These are phyloP conservation scores for Cetonia aurata DNA, from an alignment of 2,888 invertebrate genomes.

Conservation along the genomic window DNA sequence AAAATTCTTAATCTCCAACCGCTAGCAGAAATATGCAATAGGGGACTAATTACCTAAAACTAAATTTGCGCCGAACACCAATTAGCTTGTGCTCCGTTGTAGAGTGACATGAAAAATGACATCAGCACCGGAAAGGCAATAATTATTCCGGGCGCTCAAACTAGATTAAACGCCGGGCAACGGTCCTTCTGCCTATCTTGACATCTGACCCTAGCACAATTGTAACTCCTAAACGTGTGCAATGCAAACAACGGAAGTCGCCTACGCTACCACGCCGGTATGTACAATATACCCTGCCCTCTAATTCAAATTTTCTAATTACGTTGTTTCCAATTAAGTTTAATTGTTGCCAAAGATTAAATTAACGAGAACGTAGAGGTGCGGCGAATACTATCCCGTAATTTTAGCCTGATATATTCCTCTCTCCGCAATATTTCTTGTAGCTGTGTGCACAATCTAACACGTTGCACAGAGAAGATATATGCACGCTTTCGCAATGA, in stretches of 20 bases:
- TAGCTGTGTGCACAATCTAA: too few relatives aligned
- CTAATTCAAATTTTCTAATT: constrained; percentile 37
- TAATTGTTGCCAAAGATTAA: constrained; percentile 28
- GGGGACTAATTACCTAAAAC: constrained; percentile 17
- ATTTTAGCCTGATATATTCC: neutral
- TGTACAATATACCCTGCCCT: neutral
- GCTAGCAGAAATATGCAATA: neutral
- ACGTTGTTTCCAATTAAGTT: constrained; percentile 36
- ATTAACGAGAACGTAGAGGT: constrained; percentile 15
- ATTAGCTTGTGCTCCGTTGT: constrained; percentile 21
- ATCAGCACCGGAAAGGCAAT: constrained; percentile 40
- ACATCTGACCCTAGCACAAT: constrained; percentile 41
- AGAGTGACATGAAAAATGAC: constrained; percentile 39
- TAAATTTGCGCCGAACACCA: constrained; percentile 4
- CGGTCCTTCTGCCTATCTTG: constrained; percentile 37
- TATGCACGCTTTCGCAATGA: too few relatives aligned
- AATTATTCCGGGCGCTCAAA: constrained; percentile 30
- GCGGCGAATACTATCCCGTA: constrained; percentile 4
- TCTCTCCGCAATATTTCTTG: too few relatives aligned
- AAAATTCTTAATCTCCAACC: too few relatives aligned
- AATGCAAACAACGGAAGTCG: constrained; percentile 43
- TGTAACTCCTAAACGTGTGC: constrained; percentile 34
- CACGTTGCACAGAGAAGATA: too few relatives aligned
- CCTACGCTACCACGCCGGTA: constrained; percentile 25
- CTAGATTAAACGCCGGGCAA: constrained; percentile 31